Evolutionary conservation across 2,797 vertebrate genomes (phyloP).

Genomic region (Scleropages formosus): DNA sequence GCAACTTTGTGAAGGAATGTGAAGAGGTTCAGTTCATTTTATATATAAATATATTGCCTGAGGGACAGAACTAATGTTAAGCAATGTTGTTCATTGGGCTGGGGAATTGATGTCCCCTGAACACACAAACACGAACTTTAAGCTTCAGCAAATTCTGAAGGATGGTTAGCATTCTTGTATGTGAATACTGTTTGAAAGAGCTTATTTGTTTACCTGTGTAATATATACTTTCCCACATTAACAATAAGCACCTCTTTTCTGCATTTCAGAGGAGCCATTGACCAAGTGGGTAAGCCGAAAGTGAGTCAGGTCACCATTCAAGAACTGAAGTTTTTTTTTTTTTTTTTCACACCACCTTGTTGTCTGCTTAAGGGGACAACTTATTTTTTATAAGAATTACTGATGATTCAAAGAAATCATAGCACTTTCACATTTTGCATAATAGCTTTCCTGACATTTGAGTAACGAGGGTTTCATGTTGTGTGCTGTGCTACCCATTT

Average conservation of each 20-base stretch:
- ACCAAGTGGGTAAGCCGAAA: too few species aligned
- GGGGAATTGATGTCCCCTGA: conserved; percentile 60
- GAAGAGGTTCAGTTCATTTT: conserved; percentile 48
- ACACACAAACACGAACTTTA: conserved; percentile 58
- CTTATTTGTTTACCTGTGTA: too few species aligned
- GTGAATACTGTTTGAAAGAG: too few species aligned
- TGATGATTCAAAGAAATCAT: neutral
- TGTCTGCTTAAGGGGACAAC: neutral
- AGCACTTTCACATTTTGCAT: too few species aligned
- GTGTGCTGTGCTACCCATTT: neutral
- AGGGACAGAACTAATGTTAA: conserved; percentile 47
- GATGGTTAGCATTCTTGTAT: neutral
- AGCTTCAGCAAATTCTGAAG: conserved; percentile 55
- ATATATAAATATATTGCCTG: conserved; percentile 58
- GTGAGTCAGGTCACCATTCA: too few species aligned
- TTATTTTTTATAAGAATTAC: neutral
- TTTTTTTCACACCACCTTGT: neutral
- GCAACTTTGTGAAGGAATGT: conserved; percentile 57
- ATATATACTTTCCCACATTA: too few species aligned
- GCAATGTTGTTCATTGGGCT: conserved; percentile 58
- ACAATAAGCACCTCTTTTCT: neutral
- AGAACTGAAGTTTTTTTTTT: too few species aligned
- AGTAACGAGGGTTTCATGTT: neutral
- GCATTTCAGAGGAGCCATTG: too few species aligned
- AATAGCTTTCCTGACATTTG: neutral